Conservation (phyloP, 2,113 vertebrate species). For the Capreolus pygargus region DNA sequence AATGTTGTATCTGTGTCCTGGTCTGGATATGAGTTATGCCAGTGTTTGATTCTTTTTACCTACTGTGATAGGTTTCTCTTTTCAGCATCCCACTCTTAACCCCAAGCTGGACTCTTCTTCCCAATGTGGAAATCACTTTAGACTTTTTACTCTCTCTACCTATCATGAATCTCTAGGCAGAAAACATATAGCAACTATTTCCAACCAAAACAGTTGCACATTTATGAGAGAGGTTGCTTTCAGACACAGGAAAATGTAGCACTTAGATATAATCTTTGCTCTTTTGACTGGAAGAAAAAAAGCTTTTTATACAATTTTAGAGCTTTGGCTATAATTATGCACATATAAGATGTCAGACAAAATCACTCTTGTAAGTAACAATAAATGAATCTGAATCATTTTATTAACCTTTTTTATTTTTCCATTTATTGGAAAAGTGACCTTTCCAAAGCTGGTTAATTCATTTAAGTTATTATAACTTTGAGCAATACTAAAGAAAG, state of each 20-base stretch:
- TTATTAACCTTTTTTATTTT: slow-evolving; percentile 58
- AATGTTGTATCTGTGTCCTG: neutral
- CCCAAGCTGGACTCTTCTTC: neutral
- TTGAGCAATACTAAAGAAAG: slow-evolving; percentile 55
- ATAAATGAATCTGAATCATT: slow-evolving; percentile 59
- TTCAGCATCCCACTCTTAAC: neutral
- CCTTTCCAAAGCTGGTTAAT: slow-evolving; percentile 65
- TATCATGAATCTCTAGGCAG: neutral
- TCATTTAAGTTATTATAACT: slow-evolving; percentile 70
- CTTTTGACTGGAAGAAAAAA: slow-evolving; percentile 35
- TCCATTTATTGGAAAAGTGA: slow-evolving; percentile 65
- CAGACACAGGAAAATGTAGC: neutral
- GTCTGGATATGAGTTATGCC: neutral
- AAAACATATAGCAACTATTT: neutral
- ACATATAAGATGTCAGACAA: slow-evolving; percentile 54
- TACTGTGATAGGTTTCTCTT: neutral
- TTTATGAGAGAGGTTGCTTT: neutral
- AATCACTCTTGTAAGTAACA: slow-evolving; percentile 54
- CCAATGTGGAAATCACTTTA: neutral
- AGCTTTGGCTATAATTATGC: slow-evolving; percentile 53
- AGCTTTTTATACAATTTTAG: slow-evolving; percentile 34
- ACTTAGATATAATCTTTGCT: slow-evolving; percentile 39
- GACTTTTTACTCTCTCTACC: neutral
- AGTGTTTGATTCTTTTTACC: neutral
- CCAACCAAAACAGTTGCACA: neutral